Evolutionary conservation across 2,888 invertebrate species (phyloP), one percentile per base, ranked within the genome.

Genomic region (Caenorhabditis imperialis): DNA sequence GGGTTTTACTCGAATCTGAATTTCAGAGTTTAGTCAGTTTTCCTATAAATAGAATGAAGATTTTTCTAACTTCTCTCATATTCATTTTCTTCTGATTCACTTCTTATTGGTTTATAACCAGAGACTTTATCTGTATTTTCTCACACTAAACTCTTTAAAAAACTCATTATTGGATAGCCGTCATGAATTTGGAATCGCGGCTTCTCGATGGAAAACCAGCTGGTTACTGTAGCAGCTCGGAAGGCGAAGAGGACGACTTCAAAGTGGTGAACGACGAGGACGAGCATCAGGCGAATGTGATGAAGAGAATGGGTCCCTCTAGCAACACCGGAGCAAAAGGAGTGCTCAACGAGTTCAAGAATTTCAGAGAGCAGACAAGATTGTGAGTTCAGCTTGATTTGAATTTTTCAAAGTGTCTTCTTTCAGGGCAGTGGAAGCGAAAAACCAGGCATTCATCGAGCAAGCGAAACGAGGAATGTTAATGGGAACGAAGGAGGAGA

Each of bases 221-320:
- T 1, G 86, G 86, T 8, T 86, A 86, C 74, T 87, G 86, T 69
- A 85, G 85, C 51, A 81, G 81, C 50, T 87, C 86, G 6, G 86
- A 86, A 23, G 85, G 83, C n/a, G 86, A 86, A 61, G 81, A 77
- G 8, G 79, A 75, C n/a, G 77, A 74, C 37, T 81, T 77, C 62
- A 74, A 74, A 42, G 81, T 78, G 18, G 77, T 71, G 1, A 79
- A 77, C 33, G 79, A 81, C 48, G 81, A 79, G 4, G 81, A 81
- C 47, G 63, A 73, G 16, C 81, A 81, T 57, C 78, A 81, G 50
- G 77, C 77, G 8, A 81, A 81, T 55, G 76, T 79, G 10, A 78
- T 78, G 79, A 58, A 47, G 42, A 42, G 57, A 22, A 54, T 81
- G 48, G 75, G 76, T 12, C 63, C 65, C 7, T 38, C 60, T 3